Evolutionary conservation across 2,888 invertebrate species (phyloP).

Genomic region (Trichogramma evanescens): DNA sequence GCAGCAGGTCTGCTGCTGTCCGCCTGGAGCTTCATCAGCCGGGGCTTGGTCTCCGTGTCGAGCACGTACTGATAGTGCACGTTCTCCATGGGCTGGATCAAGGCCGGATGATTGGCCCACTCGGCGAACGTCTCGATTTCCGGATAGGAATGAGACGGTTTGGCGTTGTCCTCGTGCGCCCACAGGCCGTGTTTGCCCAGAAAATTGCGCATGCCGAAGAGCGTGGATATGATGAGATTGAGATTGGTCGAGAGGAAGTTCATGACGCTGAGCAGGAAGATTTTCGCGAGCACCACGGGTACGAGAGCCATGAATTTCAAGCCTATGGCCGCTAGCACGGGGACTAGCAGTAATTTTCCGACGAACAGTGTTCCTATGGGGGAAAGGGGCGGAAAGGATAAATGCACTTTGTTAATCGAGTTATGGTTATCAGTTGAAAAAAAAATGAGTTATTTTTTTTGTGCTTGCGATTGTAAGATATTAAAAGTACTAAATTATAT

Average conservation of each 20-base stretch:
- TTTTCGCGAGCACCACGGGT: conserved; percentile 37
- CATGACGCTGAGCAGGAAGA: conserved; percentile 34
- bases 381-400: too few species aligned
- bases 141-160: conserved; percentile 2
- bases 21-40: not conserved
- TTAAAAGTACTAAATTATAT: not conserved
- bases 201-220: conserved; percentile 31
- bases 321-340: conserved; percentile 35
- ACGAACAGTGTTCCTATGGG: conserved; percentile 29
- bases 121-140: conserved; percentile 9
- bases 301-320: conserved; percentile 36
- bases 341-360: conserved; percentile 32
- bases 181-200: conserved; percentile 22
- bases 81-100: not conserved
- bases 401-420: too few species aligned
- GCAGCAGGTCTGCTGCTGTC: not conserved
- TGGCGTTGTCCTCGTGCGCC: conserved; percentile 9
- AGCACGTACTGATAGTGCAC: conserved; percentile 7
- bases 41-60: not conserved
- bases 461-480: too few species aligned
- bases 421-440: too few species aligned
- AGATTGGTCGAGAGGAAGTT: conserved; percentile 38
- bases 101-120: conserved; percentile 3
- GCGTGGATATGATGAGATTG: conserved; percentile 32
- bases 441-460: too few species aligned